phyloP scores from a whole-genome alignment of 2,113 vertebrate genomes.

The Anguilla rostrata region DNA sequence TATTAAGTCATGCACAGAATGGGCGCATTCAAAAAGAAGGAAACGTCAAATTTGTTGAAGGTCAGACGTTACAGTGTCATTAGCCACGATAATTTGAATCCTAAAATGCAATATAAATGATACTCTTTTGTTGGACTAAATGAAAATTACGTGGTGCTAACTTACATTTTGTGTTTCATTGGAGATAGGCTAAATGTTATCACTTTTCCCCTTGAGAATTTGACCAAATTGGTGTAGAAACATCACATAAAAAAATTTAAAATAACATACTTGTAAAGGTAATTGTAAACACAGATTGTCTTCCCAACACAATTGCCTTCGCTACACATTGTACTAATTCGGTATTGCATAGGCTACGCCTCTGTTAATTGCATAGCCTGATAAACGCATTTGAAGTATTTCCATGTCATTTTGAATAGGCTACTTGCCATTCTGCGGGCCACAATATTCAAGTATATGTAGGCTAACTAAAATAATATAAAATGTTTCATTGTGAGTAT shows the following conservation, averaged over 20 bases:
- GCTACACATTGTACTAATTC: too few species aligned
- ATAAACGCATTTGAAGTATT: not conserved
- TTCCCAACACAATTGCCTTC: not conserved
- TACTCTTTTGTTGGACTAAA: not conserved
- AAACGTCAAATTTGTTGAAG: not conserved
- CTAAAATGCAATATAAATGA: not conserved
- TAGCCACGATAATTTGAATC: not conserved
- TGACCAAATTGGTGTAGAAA: not conserved
- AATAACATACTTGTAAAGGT: not conserved
- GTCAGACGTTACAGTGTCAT: not conserved
- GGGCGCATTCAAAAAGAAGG: not conserved
- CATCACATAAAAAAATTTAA: too few species aligned
- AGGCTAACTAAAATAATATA: not conserved
- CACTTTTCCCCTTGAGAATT: not conserved
- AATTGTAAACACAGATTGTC: not conserved
- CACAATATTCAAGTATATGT: not conserved
- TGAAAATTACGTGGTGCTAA: too few species aligned
- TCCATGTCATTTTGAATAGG: not conserved
- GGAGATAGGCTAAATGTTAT: not conserved
- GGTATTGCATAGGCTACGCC: too few species aligned
- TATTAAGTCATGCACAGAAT: not conserved
- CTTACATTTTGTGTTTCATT: too few species aligned
- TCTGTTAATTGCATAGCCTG: not conserved
- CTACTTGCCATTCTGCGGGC: too few species aligned
- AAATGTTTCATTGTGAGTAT: not conserved